Conservation (phyloP, 2,113 vertebrate genomes). For the Perca fluviatilis region DNA sequence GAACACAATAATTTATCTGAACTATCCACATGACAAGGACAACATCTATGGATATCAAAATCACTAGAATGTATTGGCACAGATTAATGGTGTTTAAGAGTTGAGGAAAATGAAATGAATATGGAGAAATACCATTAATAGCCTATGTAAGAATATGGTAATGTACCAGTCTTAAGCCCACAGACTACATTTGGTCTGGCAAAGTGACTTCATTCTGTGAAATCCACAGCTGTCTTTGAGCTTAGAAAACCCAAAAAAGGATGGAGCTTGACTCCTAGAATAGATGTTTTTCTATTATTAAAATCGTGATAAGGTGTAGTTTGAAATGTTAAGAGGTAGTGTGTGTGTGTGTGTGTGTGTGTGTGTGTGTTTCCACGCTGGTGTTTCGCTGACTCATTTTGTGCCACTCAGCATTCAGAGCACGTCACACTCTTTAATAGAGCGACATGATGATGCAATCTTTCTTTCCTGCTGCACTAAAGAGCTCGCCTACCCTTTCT, state of each 20-base stretch:
- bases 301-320: slow-evolving; percentile 52
- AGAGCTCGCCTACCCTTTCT: slow-evolving; percentile 58
- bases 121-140: neutral
- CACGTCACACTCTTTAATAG: slow-evolving; percentile 76
- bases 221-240: slow-evolving; percentile 28
- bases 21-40: neutral
- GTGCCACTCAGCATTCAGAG: slow-evolving; percentile 76
- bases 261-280: slow-evolving; percentile 35
- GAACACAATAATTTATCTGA: neutral
- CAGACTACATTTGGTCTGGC: slow-evolving; percentile 12
- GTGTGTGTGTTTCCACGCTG: slow-evolving; percentile 36
- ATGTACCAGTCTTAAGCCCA: neutral
- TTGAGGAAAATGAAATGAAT: neutral
- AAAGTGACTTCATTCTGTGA: slow-evolving; percentile 34
- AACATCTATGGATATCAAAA: neutral
- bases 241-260: slow-evolving; percentile 29
- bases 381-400: slow-evolving; percentile 80
- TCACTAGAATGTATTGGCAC: neutral
- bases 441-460: slow-evolving; percentile 79
- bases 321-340: slow-evolving; percentile 52
- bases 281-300: slow-evolving; percentile 65
- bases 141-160: neutral
- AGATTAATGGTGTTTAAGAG: neutral
- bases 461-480: slow-evolving; percentile 63
- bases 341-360: slow-evolving; percentile 21